Conservation (phyloP, 37 sponge, comb jelly and placozoan genomes). For the Sycon ciliatum region DNA sequence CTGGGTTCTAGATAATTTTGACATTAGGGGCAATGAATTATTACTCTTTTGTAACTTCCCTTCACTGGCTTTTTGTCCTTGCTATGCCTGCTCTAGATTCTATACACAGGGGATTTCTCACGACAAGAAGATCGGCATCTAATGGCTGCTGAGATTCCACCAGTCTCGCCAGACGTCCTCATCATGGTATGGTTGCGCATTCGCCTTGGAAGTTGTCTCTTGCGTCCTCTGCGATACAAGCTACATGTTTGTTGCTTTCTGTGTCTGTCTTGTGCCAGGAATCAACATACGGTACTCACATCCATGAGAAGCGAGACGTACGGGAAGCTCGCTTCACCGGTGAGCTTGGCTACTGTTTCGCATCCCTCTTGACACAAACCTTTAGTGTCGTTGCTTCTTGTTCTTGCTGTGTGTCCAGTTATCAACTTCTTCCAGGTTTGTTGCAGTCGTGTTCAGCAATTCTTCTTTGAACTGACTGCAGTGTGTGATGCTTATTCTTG, state of each 20-base stretch:
- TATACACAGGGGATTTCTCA: conserved; percentile 95
- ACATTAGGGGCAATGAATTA: too few relatives aligned
- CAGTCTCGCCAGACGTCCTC: conserved; percentile 69
- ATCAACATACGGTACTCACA: conserved; percentile 85
- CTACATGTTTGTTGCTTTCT: neutral
- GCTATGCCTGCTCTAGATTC: conserved; percentile 25
- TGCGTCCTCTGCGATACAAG: neutral
- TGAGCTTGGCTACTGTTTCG: conserved; percentile 3
- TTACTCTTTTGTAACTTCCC: too few relatives aligned
- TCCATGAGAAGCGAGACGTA: conserved; percentile 81
- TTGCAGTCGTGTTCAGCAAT: neutral
- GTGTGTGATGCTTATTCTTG: neutral
- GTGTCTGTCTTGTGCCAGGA: conserved; percentile 36
- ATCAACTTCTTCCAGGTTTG: neutral
- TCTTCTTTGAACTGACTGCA: neutral
- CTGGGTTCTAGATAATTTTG: too few relatives aligned
- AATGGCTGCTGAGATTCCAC: conserved; percentile 93
- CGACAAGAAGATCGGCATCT: conserved; percentile 90
- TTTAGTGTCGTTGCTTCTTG: neutral
- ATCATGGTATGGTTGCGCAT: conserved; percentile 51
- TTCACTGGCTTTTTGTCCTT: neutral
- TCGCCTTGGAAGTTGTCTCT: neutral
- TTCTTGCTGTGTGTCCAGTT: neutral
- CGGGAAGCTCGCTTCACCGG: conserved; percentile 85
- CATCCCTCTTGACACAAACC: neutral